Evolutionary conservation across 53 echinoderm and acorn worm species (phyloP), one percentile per base, ranked within the genome.

Genomic region (Patiria pectinifera): DNA sequence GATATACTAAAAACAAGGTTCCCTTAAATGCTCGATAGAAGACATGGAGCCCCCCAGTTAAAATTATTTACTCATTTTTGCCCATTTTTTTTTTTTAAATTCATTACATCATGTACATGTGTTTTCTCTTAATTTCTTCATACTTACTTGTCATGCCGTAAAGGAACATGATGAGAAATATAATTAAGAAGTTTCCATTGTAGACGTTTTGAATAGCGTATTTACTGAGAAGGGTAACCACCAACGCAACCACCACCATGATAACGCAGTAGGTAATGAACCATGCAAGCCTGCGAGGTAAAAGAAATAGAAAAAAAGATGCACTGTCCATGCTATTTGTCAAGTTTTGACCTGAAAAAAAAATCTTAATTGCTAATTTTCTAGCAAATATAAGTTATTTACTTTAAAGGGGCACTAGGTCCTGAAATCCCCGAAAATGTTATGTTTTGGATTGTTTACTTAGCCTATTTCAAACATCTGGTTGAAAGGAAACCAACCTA

Each of bases 121-220:
- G 2, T 74, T 24, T 3, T 23, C 22, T 84, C 24, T 4, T 21
- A 5, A n/a, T 2, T 9, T 24, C 24, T 74, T n/a, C 45, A 24
- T 23, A 94, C 96, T 94, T 79, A 96, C 96, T 69, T 92, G 96
- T 92, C 61, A 94, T 83, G 70, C 96, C 96, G 59, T 94, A 96
- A 59, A 93, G 62, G 70, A 94, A 90, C 76, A 96, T 85, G 22
- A 82, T 85, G 6, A 96, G 84, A 23, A 91, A 95, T 26, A 96
- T 84, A 5, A 96, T 44, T 62, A 96, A 91, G 83, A 93, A 87
- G 89, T 96, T 95, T 53, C 92, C 93, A 13, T 78, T 86, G 0
- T 66, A 49, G 77, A 96, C 90, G 13, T 92, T 26, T 15, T 76
- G 80, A n/a, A 96, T 87, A 44, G 85, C 86, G 44, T 92, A 93